A percentile compares a stretch with the other conserved stretches of the same genome.
Conservation (phyloP, 1,140 invertebrate genomes). For the Danaus plexippus region DNA sequence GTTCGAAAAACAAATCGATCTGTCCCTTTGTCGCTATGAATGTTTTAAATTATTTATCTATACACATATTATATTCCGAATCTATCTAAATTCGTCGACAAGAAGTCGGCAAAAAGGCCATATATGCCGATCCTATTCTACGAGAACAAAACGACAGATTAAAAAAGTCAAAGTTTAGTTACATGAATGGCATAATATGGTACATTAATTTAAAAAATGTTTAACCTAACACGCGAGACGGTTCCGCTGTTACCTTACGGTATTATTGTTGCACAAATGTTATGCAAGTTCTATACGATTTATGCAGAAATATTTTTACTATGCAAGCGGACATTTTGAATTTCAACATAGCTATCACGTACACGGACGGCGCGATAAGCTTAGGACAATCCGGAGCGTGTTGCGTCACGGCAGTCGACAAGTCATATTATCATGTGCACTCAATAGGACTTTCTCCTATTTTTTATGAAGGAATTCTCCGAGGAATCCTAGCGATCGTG, state of each 20-base stretch:
- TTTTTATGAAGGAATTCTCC: conserved; percentile 19
- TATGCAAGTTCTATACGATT: no score
- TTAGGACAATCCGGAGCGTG: not conserved
- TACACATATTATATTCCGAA: no score
- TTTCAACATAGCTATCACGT: no score
- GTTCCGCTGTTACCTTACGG: conserved; percentile 6
- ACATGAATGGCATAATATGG: conserved; percentile 2
- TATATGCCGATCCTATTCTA: no score
- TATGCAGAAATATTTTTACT: no score
- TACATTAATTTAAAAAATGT: conserved; percentile 9
- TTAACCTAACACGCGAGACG: conserved; percentile 12
- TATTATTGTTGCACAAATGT: no score
- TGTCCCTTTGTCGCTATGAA: no score
- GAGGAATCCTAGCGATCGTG: conserved; percentile 19
- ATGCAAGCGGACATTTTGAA: no score
- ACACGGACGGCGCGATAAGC: not conserved
- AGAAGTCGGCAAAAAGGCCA: no score
- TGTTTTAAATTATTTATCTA: no score
- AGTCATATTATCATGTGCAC: conserved; percentile 13
- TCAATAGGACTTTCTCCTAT: conserved; percentile 16
- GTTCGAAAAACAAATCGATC: no score
- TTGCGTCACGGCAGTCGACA: not conserved
- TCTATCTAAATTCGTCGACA: no score
- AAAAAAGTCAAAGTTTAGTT: conserved; percentile 23
- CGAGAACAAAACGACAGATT: conserved; percentile 12